Conservation (phyloP, 1,140 invertebrate genomes). For the Limonius californicus region DNA sequence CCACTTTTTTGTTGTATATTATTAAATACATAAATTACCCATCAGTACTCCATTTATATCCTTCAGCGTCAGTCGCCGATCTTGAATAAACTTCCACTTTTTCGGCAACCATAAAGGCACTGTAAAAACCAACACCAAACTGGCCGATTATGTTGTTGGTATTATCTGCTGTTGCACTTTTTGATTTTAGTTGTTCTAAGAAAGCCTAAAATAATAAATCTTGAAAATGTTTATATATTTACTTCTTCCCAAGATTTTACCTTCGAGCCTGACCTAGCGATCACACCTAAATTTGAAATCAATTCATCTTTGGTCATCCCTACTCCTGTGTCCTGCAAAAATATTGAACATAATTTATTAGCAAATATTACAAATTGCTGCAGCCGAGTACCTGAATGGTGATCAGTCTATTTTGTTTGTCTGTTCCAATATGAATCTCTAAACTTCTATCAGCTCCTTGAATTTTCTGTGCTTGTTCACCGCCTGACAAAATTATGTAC, state of each 20-base stretch:
- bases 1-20: too few species aligned
- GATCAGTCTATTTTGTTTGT: conserved; percentile 81
- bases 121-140: conserved; percentile 98
- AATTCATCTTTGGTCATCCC: conserved; percentile 94
- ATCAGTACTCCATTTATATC: conserved; percentile 84
- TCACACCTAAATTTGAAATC: conserved; percentile 87
- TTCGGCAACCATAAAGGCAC: conserved; percentile 94
- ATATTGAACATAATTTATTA: neutral
- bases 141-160: conserved; percentile 90
- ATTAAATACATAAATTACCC: conserved; percentile 64
- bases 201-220: conserved; percentile 58
- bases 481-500: conserved; percentile 60
- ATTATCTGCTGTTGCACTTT: conserved; percentile 57
- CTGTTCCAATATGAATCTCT: conserved; percentile 86
- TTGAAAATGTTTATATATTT: too few species aligned
- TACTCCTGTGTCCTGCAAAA: conserved; percentile 76
- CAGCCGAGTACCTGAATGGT: conserved; percentile 79
- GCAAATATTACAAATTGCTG: conserved; percentile 3
- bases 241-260: too few species aligned
- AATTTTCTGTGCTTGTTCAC: conserved; percentile 41
- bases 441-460: conserved; percentile 57
- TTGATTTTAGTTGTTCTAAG: conserved; percentile 76
- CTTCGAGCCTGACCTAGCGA: conserved; percentile 93
- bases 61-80: conserved; percentile 56
- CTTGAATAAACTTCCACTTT: conserved; percentile 89